Percentiles rank a stretch among this genome's conserved stretches.
These are phyloP conservation scores for Cnemophilus loriae DNA, from an alignment of 2,113 vertebrate species.

Conservation along the genomic window DNA sequence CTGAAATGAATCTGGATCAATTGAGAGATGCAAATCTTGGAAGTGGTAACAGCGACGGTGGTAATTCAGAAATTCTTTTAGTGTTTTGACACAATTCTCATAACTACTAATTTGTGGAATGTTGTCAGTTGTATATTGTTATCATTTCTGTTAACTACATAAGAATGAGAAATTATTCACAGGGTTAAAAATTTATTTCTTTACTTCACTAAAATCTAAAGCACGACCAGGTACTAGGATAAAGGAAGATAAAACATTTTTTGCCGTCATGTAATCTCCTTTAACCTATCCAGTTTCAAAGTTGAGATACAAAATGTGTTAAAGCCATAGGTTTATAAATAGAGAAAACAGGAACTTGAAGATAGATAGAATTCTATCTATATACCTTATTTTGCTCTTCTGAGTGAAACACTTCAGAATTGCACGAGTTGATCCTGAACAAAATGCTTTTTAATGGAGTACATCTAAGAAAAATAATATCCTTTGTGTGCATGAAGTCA, in stretches of 20 bases:
- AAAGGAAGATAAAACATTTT: neutral
- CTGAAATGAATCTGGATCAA: neutral
- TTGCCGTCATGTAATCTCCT: neutral
- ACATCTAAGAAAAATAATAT: neutral
- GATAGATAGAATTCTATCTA: neutral
- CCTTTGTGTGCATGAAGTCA: neutral
- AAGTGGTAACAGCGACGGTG: rapidly evolving
- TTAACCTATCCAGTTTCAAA: neutral
- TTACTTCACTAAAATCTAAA: neutral
- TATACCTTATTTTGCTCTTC: neutral
- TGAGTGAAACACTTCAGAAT: neutral
- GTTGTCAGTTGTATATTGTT: neutral
- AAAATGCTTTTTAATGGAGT: neutral
- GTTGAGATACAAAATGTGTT: neutral
- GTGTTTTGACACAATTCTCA: neutral
- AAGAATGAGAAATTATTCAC: neutral
- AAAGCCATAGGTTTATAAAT: neutral
- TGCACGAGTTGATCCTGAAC: neutral
- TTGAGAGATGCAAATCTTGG: neutral
- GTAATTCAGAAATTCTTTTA: neutral
- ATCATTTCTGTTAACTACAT: neutral
- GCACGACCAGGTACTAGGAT: rapidly evolving
- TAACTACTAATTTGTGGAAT: neutral
- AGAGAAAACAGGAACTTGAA: neutral
- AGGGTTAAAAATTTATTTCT: neutral